A percentile compares a stretch with the other conserved stretches of the same genome.
Conservation (phyloP, 1,140 invertebrate genomes). For the Brachionus koreanus region DNA sequence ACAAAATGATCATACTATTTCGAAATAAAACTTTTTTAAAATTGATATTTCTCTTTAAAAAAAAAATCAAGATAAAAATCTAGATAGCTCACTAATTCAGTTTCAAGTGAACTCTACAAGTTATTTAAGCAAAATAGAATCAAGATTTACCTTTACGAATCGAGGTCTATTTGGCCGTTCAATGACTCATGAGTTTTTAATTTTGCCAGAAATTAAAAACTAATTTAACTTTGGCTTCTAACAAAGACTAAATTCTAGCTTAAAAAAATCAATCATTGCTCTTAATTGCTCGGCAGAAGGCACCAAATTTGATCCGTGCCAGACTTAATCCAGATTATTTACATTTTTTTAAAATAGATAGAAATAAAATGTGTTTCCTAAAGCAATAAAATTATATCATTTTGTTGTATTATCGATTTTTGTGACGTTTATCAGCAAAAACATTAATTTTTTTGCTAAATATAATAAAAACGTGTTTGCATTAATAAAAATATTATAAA, state of each 20-base stretch:
- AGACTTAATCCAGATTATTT: not conserved
- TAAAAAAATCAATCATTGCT: not conserved
- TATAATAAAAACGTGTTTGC: not conserved
- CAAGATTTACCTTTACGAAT: conserved; percentile 24
- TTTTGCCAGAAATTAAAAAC: not conserved
- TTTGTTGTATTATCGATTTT: not conserved
- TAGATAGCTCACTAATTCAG: not conserved
- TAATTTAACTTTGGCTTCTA: not conserved
- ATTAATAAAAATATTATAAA: not conserved
- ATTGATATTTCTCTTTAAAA: not conserved
- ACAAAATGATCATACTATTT: not conserved
- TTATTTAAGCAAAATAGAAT: not conserved
- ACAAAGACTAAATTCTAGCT: not conserved
- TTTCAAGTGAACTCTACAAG: conserved; percentile 26
- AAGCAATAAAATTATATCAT: not conserved
- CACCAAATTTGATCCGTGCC: not conserved
- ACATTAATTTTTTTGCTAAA: not conserved
- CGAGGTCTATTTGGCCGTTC: not conserved
- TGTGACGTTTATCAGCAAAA: not conserved
- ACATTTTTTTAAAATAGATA: not conserved
- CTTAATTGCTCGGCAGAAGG: not conserved
- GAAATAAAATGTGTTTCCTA: not conserved
- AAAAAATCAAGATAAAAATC: conserved; percentile 4
- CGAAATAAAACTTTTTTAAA: not conserved
- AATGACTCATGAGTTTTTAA: not conserved